These are phyloP conservation scores for Ophion slaviceki DNA, from an alignment of 2,888 invertebrate genomes.

Conservation along the genomic window DNA sequence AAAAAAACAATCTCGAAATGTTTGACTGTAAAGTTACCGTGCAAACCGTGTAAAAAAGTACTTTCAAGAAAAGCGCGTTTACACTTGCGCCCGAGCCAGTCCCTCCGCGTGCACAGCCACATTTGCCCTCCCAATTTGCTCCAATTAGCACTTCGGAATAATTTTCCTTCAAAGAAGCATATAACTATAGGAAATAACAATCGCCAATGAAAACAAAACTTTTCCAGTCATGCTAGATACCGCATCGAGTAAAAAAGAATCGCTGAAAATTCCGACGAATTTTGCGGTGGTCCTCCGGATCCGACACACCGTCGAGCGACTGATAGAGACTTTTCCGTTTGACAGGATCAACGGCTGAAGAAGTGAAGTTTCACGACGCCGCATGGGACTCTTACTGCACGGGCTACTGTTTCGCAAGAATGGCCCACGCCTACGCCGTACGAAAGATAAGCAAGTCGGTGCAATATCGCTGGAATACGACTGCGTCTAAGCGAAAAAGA, in stretches of 20 bases:
- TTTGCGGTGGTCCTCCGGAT: background rate
- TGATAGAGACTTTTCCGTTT: slow-evolving; percentile 27
- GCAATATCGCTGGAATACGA: slow-evolving; percentile 72
- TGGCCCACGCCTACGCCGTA: slow-evolving; percentile 87
- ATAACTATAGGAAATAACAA: no score
- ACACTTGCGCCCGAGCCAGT: no score
- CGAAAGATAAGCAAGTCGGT: slow-evolving; percentile 84
- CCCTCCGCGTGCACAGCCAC: no score
- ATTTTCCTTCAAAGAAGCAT: no score
- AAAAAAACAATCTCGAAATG: background rate
- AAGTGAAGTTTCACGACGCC: slow-evolving; percentile 88
- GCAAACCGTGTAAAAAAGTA: no score
- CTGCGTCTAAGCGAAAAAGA: background rate
- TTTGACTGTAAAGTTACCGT: no score
- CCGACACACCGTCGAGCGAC: background rate
- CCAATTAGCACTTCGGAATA: no score
- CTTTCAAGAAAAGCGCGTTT: no score
- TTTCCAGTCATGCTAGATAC: no score
- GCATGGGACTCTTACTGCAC: slow-evolving; percentile 93
- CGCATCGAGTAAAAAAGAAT: background rate
- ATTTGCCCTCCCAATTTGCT: no score
- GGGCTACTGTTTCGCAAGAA: slow-evolving; percentile 89
- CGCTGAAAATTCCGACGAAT: background rate
- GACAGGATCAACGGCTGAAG: slow-evolving; percentile 49
- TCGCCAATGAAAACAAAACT: no score